phyloP scores from a whole-genome alignment of 1,140 invertebrate genomes.

The Drosophila varians region DNA sequence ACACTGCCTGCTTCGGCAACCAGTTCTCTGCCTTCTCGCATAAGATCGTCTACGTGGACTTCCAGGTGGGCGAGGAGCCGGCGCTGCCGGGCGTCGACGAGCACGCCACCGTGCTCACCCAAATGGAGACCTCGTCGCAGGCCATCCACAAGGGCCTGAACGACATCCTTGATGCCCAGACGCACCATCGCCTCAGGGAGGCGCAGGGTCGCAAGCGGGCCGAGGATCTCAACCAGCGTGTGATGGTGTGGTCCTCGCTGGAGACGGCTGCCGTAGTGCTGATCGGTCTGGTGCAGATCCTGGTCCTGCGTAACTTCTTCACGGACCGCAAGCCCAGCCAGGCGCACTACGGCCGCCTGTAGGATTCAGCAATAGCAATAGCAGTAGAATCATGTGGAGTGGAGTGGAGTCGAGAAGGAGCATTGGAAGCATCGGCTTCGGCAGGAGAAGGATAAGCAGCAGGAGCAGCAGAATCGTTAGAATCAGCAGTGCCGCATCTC shows the following conservation, averaged over 20 bases:
- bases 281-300: conserved; percentile 94
- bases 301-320: conserved; percentile 97
- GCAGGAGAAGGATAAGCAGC: neutral
- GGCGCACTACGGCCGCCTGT: conserved; percentile 67
- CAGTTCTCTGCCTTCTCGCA: conserved; percentile 99
- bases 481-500: conserved; percentile 16
- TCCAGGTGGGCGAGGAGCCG: conserved; percentile 96
- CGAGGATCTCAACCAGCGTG: conserved; percentile 97
- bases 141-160: conserved; percentile 95
- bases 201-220: conserved; percentile 96
- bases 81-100: conserved; percentile 93
- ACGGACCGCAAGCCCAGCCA: conserved; percentile 90
- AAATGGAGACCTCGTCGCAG: conserved; percentile 96
- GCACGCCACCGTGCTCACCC: conserved; percentile 96
- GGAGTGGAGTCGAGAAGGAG: neutral
- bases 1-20: conserved; percentile 98
- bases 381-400: neutral
- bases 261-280: conserved; percentile 94
- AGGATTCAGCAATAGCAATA: conserved; percentile 14
- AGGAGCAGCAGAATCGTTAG: neutral
- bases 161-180: conserved; percentile 96
- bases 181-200: conserved; percentile 97
- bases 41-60: conserved; percentile 99
- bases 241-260: conserved; percentile 95
- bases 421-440: neutral